Evolutionary conservation across 2,888 invertebrate species (phyloP), one percentile per base, ranked within the genome.

Genomic region (Leptinotarsa peninsularis): DNA sequence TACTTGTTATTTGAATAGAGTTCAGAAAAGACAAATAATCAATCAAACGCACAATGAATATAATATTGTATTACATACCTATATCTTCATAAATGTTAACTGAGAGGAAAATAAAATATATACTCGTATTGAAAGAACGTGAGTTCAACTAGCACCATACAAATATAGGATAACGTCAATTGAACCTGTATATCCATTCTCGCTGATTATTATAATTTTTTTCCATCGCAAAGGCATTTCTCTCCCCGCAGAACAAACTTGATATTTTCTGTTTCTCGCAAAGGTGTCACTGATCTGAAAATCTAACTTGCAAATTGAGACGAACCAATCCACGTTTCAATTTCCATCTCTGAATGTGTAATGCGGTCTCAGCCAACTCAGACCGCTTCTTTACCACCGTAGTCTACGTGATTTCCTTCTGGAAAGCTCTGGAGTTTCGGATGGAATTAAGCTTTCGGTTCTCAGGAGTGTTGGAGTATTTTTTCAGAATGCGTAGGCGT

Each of bases 261-360:
- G 81, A 79, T 81, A 83, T 81, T 83, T 83, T 82, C 82, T 78
- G 81, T 82, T 80, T 82, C 43, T 43, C 81, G 78, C 81, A 80
- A 78, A 81, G 82, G 81, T 82, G 83, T 82, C 81, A 81, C 80
- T 75, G 78, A 72, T 80, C 78, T 76, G 76, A 76, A 74, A 80
- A 84, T 84, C 81, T 84, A 82, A 84, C 83, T 84, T 84, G 83
- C 84, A 84, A 84, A 84, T 84, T 76, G 81, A 75, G 78, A 78
- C 79, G 82, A 83, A 80, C 78, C 82, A 83, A 84, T 84, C 81
- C 84, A 82, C 82, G 83, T 83, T 85, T 85, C 84, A 84, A 84
- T 84, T 84, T 83, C 83, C 81, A 81, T 81, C 81, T 82, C 82
- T 82, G 84, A 84, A 84, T 84, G 82, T 82, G 83, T 84, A 84